These are phyloP conservation scores for Synanthedon myopaeformis DNA, from an alignment of 2,888 invertebrate genomes.

Conservation along the genomic window DNA sequence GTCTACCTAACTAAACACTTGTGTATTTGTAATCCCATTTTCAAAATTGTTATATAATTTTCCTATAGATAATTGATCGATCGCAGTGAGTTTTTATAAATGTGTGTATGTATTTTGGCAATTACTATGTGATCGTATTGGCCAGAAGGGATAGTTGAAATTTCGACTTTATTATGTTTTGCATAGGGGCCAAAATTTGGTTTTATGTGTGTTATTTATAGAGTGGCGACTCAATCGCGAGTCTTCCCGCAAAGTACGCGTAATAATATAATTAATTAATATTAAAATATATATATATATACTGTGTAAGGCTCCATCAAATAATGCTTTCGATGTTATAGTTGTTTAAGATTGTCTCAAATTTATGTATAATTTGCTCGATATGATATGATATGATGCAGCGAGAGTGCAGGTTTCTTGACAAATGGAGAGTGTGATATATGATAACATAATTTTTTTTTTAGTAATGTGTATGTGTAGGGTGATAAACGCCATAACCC, in stretches of 20 bases:
- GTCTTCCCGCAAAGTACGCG: too few species aligned
- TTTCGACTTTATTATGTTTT: background rate
- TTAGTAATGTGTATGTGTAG: background rate
- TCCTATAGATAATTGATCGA: too few species aligned
- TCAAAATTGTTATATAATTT: too few species aligned
- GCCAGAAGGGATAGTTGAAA: too few species aligned
- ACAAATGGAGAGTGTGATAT: background rate
- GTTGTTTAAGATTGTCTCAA: slow-evolving; percentile 7
- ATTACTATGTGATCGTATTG: too few species aligned
- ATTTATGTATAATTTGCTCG: slow-evolving; percentile 8
- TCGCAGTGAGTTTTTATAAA: too few species aligned
- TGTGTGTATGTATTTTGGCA: too few species aligned
- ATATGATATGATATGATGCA: background rate
- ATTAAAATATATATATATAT: too few species aligned
- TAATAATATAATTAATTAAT: too few species aligned
- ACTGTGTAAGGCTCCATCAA: background rate
- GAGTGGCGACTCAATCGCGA: too few species aligned
- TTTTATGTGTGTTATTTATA: slow-evolving; percentile 2
- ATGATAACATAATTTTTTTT: background rate
- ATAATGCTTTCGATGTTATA: slow-evolving; percentile 14
- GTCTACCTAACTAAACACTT: too few species aligned
- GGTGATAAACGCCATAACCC: background rate
- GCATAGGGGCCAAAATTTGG: slow-evolving; percentile 13
- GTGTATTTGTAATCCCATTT: too few species aligned
- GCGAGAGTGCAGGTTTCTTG: background rate